Conservation (phyloP, 2,888 invertebrate genomes). For the Atethmia centrago region DNA sequence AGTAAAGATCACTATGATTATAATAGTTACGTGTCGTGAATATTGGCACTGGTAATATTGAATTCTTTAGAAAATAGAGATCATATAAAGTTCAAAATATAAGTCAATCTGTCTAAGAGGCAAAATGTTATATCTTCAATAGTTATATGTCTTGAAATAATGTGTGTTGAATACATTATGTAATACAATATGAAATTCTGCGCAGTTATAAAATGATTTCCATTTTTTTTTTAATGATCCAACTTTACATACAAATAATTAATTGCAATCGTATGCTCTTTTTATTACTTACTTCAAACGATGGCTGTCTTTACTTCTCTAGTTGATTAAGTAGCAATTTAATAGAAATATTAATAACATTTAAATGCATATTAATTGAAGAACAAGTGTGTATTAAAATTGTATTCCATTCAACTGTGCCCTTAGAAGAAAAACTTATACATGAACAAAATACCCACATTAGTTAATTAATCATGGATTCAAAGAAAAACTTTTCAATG, state of each 20-base stretch:
- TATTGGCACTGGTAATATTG: constrained; percentile 66
- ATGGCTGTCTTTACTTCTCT: constrained; percentile 62
- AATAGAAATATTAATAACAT: constrained; percentile 26
- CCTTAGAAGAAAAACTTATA: constrained; percentile 27
- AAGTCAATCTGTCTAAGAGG: constrained; percentile 65
- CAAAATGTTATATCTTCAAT: constrained; percentile 58
- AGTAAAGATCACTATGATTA: constrained; percentile 60
- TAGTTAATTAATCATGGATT: constrained; percentile 2
- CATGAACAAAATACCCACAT: neutral
- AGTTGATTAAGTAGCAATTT: constrained; percentile 44
- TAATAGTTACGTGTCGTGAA: constrained; percentile 62
- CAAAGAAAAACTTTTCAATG: constrained; percentile 1
- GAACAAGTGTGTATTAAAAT: constrained; percentile 31
- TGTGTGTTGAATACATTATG: constrained; percentile 21
- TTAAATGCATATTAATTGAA: constrained; percentile 28
- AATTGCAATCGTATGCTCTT: constrained; percentile 32
- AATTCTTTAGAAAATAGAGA: constrained; percentile 63
- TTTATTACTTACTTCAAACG: constrained; percentile 50
- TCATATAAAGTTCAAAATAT: constrained; percentile 65
- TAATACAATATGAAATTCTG: constrained; percentile 3
- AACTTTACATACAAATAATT: constrained; percentile 25
- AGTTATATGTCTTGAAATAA: constrained; percentile 33
- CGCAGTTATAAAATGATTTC: constrained; percentile 8
- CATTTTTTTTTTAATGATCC: constrained; percentile 21
- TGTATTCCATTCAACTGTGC: constrained; percentile 40